Percentiles rank a stretch among this genome's conserved stretches.
phyloP scores from a whole-genome alignment of 2,113 vertebrate species.

The Cathartes aura region DNA sequence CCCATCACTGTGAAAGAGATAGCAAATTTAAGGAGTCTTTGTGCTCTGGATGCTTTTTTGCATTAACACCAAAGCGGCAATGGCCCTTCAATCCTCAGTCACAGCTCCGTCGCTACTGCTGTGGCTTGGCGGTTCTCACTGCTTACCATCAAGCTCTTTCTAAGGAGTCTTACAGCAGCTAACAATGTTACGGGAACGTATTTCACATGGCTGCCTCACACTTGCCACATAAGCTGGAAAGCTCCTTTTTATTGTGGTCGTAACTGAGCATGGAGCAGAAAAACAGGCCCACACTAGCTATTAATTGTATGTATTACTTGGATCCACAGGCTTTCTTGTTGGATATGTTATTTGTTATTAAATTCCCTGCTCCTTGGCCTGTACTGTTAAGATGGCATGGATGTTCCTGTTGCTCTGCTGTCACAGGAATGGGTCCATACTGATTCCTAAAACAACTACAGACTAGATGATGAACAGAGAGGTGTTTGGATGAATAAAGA shows the following conservation, averaged over 20 bases:
- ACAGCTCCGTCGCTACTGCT: accelerated
- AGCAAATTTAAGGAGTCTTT: background rate
- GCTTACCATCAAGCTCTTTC: background rate
- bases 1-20: accelerated
- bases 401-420: background rate
- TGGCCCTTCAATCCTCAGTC: background rate
- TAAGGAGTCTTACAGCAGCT: background rate
- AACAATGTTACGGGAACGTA: accelerated
- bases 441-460: background rate
- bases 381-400: background rate
- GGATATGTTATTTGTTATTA: background rate
- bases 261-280: background rate
- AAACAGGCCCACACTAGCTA: background rate
- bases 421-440: background rate
- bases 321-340: background rate
- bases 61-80: too few species aligned
- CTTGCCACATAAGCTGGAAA: background rate
- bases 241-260: background rate
- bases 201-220: background rate
- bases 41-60: background rate
- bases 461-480: background rate
- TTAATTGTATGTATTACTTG: background rate
- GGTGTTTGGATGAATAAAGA: background rate
- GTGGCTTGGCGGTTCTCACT: accelerated
- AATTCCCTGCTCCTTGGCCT: accelerated